These are phyloP conservation scores for Murina feae DNA, from an alignment of 2,113 vertebrate species.

Conservation along the genomic window DNA sequence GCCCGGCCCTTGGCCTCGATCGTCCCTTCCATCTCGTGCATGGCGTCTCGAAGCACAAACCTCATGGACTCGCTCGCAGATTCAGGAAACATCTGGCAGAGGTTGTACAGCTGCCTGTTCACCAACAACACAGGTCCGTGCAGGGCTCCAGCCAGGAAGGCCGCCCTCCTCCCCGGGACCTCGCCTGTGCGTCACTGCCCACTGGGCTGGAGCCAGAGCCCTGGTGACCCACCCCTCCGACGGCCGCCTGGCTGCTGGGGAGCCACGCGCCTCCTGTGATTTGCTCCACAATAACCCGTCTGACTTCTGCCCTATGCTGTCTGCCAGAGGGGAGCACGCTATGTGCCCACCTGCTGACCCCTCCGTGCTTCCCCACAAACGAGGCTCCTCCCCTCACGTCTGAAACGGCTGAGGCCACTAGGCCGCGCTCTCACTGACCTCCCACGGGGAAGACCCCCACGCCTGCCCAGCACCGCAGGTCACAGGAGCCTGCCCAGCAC, in stretches of 20 bases:
- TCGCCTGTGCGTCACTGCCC: rapidly evolving
- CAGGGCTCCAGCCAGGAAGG: not conserved
- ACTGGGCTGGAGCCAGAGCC: rapidly evolving
- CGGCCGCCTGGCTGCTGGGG: not conserved
- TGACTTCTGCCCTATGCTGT: rapidly evolving
- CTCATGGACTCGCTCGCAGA: slow-evolving; percentile 82
- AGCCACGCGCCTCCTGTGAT: not conserved
- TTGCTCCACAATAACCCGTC: rapidly evolving
- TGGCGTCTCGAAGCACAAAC: slow-evolving; percentile 84
- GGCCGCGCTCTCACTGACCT: not conserved
- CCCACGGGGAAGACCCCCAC: rapidly evolving
- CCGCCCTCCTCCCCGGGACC: rapidly evolving
- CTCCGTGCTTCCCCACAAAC: not conserved
- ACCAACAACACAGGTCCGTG: slow-evolving; percentile 58
- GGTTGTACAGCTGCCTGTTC: slow-evolving; percentile 86
- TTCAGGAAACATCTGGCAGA: slow-evolving; percentile 94
- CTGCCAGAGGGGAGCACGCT: not conserved
- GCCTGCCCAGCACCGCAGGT: rapidly evolving
- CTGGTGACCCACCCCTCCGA: rapidly evolving
- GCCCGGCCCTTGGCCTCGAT: slow-evolving; percentile 87
- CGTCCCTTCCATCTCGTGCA: slow-evolving; percentile 85
- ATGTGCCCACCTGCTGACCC: not conserved
- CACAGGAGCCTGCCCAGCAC: rapidly evolving
- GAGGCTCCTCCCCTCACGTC: rapidly evolving
- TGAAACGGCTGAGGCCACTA: not conserved